These are phyloP conservation scores for Piprites chloris DNA, from an alignment of 2,113 vertebrate species.

Conservation along the genomic window DNA sequence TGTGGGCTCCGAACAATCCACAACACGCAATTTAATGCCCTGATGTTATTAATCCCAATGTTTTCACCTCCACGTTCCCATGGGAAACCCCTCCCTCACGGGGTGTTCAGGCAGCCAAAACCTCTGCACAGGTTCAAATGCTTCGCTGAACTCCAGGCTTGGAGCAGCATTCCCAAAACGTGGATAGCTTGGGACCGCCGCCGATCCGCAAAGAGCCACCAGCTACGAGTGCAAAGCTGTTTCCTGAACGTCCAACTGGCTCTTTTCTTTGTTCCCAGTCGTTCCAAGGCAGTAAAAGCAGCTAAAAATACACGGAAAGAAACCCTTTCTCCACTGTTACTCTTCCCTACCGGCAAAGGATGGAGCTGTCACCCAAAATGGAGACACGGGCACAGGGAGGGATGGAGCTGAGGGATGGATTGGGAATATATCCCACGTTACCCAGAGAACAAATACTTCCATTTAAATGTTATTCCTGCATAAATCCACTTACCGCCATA, in stretches of 20 bases:
- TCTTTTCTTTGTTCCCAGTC: neutral
- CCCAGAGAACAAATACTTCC: slow-evolving; percentile 16
- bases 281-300: neutral
- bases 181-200: fast-evolving
- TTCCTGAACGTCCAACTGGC: fast-evolving
- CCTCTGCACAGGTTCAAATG: fast-evolving
- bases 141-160: neutral
- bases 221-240: neutral
- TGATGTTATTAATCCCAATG: neutral
- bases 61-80: neutral
- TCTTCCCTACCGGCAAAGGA: neutral
- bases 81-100: neutral
- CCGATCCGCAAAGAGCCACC: neutral
- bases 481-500: slow-evolving; percentile 92
- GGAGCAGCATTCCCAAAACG: neutral
- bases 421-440: neutral
- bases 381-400: neutral
- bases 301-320: neutral
- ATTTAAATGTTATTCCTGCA: slow-evolving; percentile 53
- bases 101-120: neutral
- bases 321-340: neutral
- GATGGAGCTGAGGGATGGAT: neutral
- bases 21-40: neutral
- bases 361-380: fast-evolving
- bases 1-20: neutral